Conservation (phyloP, 2,888 invertebrate genomes). For the Oligia strigilis region DNA sequence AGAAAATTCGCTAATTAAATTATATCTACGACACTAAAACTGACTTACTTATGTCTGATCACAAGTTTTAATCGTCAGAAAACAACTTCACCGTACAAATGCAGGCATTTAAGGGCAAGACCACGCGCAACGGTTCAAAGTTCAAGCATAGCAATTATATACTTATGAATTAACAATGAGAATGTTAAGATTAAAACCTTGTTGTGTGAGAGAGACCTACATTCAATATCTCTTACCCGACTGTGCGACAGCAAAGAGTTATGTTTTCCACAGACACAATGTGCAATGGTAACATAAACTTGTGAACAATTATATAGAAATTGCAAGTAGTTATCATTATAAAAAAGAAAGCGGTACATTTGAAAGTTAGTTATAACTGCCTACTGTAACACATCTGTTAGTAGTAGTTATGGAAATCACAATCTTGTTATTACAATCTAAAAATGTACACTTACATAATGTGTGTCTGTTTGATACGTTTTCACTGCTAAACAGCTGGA, state of each 20-base stretch:
- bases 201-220: not conserved
- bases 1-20: not conserved
- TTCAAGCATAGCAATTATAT: constrained; percentile 29
- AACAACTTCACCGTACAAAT: not conserved
- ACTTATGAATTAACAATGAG: constrained; percentile 12
- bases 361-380: constrained; percentile 13
- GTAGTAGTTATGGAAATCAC: not conserved
- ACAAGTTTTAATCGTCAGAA: not conserved
- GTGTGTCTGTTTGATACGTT: not conserved
- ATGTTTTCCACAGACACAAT: not conserved
- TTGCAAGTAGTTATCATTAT: not conserved
- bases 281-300: not conserved
- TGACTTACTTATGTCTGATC: not conserved
- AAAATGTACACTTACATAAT: not conserved
- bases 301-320: constrained; percentile 7
- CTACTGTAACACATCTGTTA: constrained; percentile 1
- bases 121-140: constrained; percentile 26
- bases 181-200: not conserved
- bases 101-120: not conserved
- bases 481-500: not conserved
- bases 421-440: constrained; percentile 1
- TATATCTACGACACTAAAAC: not conserved
- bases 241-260: not conserved
- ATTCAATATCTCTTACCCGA: not conserved
- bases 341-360: constrained; percentile 26